These are phyloP conservation scores for Gadopsis marmoratus DNA, from an alignment of 2,797 vertebrate species.

Conservation along the genomic window DNA sequence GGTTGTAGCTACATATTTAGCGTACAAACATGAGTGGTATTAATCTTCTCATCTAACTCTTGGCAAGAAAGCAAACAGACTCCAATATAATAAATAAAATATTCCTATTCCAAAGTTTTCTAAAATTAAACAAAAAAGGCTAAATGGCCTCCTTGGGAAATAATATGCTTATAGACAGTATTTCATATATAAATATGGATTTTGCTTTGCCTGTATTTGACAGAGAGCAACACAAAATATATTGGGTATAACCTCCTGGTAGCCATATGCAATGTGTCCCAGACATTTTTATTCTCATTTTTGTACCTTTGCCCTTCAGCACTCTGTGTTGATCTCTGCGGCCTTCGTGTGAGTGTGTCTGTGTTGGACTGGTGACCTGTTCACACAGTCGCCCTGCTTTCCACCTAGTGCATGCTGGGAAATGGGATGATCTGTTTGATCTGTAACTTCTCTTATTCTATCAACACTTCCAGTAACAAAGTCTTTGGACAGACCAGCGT, in stretches of 20 bases:
- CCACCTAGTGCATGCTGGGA: constrained; percentile 14
- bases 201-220: constrained; percentile 5
- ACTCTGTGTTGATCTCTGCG: constrained; percentile 13
- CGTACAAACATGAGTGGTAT: neutral
- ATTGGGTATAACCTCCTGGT: neutral
- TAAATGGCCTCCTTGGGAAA: neutral
- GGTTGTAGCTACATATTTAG: neutral
- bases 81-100: neutral
- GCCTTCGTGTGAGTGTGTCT: constrained; percentile 22
- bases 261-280: neutral
- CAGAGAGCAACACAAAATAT: constrained; percentile 2
- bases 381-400: constrained; percentile 35
- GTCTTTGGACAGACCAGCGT: neutral
- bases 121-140: neutral
- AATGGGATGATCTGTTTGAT: constrained; percentile 24
- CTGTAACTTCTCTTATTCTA: constrained; percentile 14
- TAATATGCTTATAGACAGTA: neutral
- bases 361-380: constrained; percentile 39
- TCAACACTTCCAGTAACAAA: neutral
- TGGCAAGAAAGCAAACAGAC: neutral
- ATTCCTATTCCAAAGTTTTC: neutral
- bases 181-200: neutral
- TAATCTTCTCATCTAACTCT: neutral
- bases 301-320: constrained; percentile 16
- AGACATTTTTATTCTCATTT: constrained; percentile 10